phyloP scores from a whole-genome alignment of 2,888 invertebrate genomes.

The Drosophila greeni region DNA sequence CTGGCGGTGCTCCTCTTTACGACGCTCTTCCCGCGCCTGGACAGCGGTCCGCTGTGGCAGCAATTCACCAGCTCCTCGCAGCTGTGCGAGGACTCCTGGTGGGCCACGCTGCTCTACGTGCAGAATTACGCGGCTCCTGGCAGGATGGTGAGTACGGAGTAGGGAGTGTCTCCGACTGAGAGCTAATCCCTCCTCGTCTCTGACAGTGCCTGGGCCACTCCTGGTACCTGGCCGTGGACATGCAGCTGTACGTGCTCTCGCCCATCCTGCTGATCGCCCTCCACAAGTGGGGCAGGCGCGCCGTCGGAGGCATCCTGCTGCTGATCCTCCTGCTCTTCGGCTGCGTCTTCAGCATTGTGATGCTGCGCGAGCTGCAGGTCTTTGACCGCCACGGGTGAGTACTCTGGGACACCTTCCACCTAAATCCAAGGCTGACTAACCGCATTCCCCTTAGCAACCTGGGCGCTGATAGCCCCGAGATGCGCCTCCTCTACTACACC shows the following conservation, averaged over 20 bases:
- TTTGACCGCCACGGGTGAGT: constrained; percentile 40
- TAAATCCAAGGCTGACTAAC: not conserved
- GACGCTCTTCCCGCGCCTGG: constrained; percentile 78
- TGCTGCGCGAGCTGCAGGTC: constrained; percentile 48
- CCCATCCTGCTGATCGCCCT: constrained; percentile 80
- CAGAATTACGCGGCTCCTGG: constrained; percentile 77
- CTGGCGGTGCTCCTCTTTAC: constrained; percentile 79
- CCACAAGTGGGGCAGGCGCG: constrained; percentile 72
- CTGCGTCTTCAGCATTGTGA: constrained; percentile 61
- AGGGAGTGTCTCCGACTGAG: not conserved
- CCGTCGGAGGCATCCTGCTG: constrained; percentile 44
- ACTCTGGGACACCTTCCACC: too few relatives aligned
- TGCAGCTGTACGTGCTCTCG: constrained; percentile 81
- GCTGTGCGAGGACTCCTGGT: constrained; percentile 74
- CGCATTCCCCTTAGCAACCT: constrained; percentile 18
- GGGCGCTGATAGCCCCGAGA: constrained; percentile 29
- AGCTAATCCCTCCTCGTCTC: not conserved
- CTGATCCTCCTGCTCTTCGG: constrained; percentile 60
- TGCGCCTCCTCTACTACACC: constrained; percentile 48
- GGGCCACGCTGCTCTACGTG: constrained; percentile 78
- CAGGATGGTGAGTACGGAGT: constrained; percentile 56
- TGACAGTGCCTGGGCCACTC: constrained; percentile 79
- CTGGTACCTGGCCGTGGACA: constrained; percentile 82
- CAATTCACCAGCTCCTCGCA: constrained; percentile 32
- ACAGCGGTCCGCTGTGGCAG: constrained; percentile 79